A percentile compares a stretch with the other conserved stretches of the same genome.
Evolutionary conservation across 2,888 invertebrate genomes (phyloP).

Genomic region (Philonicus albiceps): DNA sequence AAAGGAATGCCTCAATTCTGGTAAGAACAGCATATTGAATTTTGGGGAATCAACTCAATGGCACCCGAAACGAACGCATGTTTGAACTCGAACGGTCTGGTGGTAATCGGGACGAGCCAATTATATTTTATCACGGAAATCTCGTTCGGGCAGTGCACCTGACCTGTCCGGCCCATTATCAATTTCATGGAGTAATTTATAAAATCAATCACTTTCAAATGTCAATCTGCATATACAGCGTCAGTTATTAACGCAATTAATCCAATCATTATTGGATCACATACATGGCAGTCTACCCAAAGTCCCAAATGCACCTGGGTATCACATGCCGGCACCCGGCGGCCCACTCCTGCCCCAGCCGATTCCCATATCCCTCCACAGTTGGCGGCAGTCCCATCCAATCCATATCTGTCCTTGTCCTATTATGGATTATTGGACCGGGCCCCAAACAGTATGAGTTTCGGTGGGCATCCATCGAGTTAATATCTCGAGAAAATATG

Average conservation of each 20-base stretch:
- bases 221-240: constrained; percentile 56
- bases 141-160: constrained; percentile 7
- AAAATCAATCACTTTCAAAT: constrained; percentile 53
- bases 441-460: not conserved
- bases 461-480: constrained; percentile 44
- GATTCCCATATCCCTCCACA: not conserved
- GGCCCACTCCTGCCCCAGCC: not conserved
- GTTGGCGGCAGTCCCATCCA: constrained; percentile 14
- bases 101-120: not conserved
- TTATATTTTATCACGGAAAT: constrained; percentile 23
- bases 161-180: constrained; percentile 44
- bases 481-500: constrained; percentile 48
- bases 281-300: constrained; percentile 52
- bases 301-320: constrained; percentile 38
- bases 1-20: not conserved
- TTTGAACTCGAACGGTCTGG: not conserved
- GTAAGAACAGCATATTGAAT: not conserved
- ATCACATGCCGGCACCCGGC: not conserved
- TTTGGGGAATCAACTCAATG: not conserved
- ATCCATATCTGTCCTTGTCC: constrained; percentile 37
- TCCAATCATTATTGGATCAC: constrained; percentile 62
- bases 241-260: constrained; percentile 64
- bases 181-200: constrained; percentile 47
- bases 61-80: not conserved
- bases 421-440: constrained; percentile 34